phyloP scores from a whole-genome alignment of 1,140 invertebrate genomes.

The Leptinotarsa lineolata region DNA sequence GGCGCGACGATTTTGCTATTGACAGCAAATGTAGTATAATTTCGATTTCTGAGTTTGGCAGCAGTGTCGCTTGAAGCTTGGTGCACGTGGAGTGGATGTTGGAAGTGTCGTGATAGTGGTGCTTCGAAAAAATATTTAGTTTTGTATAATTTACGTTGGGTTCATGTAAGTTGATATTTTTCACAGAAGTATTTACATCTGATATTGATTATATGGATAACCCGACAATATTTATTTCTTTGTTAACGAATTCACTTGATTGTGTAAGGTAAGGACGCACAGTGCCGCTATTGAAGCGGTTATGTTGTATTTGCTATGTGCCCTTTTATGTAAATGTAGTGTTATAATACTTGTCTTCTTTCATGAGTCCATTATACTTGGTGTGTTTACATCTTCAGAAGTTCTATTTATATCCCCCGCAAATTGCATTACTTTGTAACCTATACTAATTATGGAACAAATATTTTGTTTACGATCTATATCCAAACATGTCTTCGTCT shows the following conservation, averaged over 20 bases:
- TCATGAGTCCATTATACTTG: background rate
- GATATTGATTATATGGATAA: too few relatives aligned
- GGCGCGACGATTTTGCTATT: background rate
- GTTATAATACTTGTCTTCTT: background rate
- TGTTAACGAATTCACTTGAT: too few relatives aligned
- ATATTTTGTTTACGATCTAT: background rate
- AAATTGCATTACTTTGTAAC: background rate
- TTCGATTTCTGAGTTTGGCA: slow-evolving; percentile 37
- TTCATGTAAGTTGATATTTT: slow-evolving; percentile 39
- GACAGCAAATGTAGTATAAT: background rate
- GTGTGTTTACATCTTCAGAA: background rate
- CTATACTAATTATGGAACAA: background rate
- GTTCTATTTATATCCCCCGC: background rate
- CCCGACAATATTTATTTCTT: too few relatives aligned
- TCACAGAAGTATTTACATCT: too few relatives aligned
- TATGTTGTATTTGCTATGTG: slow-evolving; percentile 2
- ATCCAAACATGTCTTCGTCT: too few relatives aligned
- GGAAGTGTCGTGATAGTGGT: slow-evolving; percentile 34
- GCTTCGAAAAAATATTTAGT: slow-evolving; percentile 38
- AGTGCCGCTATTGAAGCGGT: background rate
- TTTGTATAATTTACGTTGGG: slow-evolving; percentile 33
- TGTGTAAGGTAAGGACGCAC: background rate
- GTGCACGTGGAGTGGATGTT: slow-evolving; percentile 42
- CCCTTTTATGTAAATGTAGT: background rate
- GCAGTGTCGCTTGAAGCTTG: slow-evolving; percentile 48